Evolutionary conservation across 2,797 vertebrate species (phyloP).

Genomic region (Synaphobranchus kaupii): DNA sequence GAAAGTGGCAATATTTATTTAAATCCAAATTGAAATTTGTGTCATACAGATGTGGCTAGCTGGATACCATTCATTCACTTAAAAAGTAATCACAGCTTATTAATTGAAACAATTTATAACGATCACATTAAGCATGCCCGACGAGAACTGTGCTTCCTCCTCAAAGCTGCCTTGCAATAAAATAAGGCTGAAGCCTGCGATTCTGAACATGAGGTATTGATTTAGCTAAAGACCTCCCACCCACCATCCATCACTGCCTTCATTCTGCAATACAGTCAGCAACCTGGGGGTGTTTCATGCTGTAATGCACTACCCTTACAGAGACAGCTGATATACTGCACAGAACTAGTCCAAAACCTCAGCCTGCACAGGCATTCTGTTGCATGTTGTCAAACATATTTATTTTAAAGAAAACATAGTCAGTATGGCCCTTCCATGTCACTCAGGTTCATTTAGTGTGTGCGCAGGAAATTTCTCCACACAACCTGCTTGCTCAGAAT

Average conservation of each 20-base stretch:
- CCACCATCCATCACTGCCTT: conserved; percentile 9
- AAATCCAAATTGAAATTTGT: neutral
- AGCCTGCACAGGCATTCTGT: neutral
- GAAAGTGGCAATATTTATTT: neutral
- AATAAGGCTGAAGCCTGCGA: neutral
- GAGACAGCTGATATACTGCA: conserved; percentile 11
- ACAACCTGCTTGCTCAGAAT: neutral
- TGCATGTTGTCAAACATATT: neutral
- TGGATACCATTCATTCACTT: neutral
- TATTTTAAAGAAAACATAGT: neutral
- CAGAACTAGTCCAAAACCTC: neutral
- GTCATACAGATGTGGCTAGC: neutral
- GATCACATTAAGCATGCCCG: neutral
- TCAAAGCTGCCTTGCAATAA: conserved; percentile 6
- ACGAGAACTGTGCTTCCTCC: neutral
- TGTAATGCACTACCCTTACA: neutral
- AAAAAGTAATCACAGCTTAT: neutral
- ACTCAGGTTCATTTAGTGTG: neutral
- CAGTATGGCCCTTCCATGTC: neutral
- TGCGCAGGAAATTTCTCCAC: neutral
- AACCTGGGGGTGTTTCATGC: neutral
- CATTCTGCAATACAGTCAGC: conserved; percentile 3
- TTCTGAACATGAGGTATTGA: conserved; percentile 10
- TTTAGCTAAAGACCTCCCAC: conserved; percentile 14
- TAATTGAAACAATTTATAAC: conserved; percentile 4